Conservation (phyloP, 2,888 invertebrate species). For the Lasioglossum calceatum region DNA sequence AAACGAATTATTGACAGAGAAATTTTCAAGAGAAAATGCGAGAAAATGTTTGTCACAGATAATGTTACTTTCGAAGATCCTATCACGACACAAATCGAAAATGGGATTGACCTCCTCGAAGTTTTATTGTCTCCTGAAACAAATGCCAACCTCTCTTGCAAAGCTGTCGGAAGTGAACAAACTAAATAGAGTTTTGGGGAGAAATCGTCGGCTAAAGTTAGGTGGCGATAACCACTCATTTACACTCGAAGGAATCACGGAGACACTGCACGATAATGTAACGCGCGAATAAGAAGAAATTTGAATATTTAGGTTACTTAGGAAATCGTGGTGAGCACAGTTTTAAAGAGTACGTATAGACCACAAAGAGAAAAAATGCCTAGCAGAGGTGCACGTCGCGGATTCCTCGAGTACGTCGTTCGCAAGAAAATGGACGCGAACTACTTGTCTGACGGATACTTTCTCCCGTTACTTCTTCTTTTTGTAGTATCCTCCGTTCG, state of each 20-base stretch:
- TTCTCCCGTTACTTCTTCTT: conserved; percentile 60
- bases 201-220: not conserved
- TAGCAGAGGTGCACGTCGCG: not conserved
- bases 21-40: too few relatives aligned
- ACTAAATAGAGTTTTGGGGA: not conserved
- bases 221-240: not conserved
- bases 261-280: not conserved
- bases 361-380: not conserved
- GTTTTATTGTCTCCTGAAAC: too few relatives aligned
- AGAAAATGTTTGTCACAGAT: too few relatives aligned
- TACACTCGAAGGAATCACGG: not conserved
- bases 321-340: not conserved
- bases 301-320: not conserved
- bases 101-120: too few relatives aligned
- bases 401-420: conserved; percentile 27
- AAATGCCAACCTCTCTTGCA: too few relatives aligned
- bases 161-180: not conserved
- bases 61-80: too few relatives aligned
- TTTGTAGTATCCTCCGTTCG: conserved; percentile 41
- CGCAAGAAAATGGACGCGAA: conserved; percentile 25
- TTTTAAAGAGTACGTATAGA: not conserved
- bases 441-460: conserved; percentile 53
- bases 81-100: too few relatives aligned
- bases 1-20: too few relatives aligned
- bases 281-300: not conserved